Evolutionary conservation across 2,888 invertebrate genomes (phyloP).

Genomic region (Cosmorhoe ocellata): DNA sequence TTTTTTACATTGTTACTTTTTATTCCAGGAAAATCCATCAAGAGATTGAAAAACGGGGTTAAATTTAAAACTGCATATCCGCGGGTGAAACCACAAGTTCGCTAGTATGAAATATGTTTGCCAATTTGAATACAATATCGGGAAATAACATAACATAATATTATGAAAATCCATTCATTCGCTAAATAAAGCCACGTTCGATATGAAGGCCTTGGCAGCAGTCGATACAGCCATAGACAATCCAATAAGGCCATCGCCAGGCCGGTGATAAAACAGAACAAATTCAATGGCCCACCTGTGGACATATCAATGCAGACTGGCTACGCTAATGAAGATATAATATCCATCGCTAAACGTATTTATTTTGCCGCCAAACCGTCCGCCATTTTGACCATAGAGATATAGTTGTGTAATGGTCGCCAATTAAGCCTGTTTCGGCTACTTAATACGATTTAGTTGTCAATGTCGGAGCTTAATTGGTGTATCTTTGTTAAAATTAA

Average conservation of each 20-base stretch:
- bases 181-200: slow-evolving; percentile 28
- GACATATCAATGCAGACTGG: slow-evolving; percentile 78
- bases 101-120: too few relatives aligned
- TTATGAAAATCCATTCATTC: slow-evolving; percentile 21
- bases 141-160: slow-evolving; percentile 14
- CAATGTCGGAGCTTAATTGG: slow-evolving; percentile 76
- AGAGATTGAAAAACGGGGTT: too few relatives aligned
- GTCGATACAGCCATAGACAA: slow-evolving; percentile 38
- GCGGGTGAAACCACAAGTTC: too few relatives aligned
- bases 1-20: too few relatives aligned
- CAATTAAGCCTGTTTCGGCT: slow-evolving; percentile 72
- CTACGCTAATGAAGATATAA: slow-evolving; percentile 81
- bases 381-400: slow-evolving; percentile 64
- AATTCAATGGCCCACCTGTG: slow-evolving; percentile 75
- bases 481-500: slow-evolving; percentile 49
- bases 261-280: slow-evolving; percentile 75
- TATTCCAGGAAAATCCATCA: too few relatives aligned
- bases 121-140: slow-evolving; percentile 18
- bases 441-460: slow-evolving; percentile 78
- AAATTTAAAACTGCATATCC: too few relatives aligned
- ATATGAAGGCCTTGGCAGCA: slow-evolving; percentile 18
- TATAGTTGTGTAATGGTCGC: slow-evolving; percentile 67
- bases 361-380: slow-evolving; percentile 63
- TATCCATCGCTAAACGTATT: slow-evolving; percentile 75
- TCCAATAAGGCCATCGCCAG: slow-evolving; percentile 50